phyloP scores from a whole-genome alignment of 2,888 invertebrate species.

The Diplazon laetatorius region DNA sequence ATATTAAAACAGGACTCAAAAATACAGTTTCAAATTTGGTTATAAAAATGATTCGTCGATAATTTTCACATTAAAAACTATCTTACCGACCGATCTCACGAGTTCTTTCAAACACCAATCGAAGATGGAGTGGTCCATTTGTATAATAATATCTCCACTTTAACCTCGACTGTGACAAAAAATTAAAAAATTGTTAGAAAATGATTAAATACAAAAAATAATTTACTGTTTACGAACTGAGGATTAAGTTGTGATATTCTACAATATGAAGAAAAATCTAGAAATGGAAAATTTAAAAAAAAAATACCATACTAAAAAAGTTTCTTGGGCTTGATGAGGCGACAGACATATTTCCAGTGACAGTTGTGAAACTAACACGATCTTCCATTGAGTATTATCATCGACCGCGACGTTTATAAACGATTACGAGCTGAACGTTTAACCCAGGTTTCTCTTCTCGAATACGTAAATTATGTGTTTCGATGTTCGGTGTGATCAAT shows the following conservation, averaged over 20 bases:
- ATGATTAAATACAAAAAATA: no score
- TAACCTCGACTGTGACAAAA: background rate
- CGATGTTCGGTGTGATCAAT: conserved; percentile 5
- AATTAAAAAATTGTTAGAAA: background rate
- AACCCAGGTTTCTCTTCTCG: background rate
- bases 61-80: background rate
- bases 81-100: background rate
- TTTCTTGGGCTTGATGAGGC: background rate
- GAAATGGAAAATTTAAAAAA: background rate
- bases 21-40: background rate
- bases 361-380: background rate
- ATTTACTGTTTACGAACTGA: background rate
- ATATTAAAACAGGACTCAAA: no score
- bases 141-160: background rate
- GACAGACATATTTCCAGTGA: background rate
- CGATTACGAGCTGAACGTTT: background rate
- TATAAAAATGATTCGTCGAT: background rate
- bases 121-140: background rate
- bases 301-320: background rate
- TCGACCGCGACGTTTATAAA: background rate
- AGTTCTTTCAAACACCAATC: background rate
- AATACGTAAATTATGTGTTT: conserved; percentile 6
- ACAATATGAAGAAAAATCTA: background rate
- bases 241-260: background rate
- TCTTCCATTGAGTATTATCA: no score